Conservation (phyloP, 53 echinoderm and acorn worm genomes). For the Echinarachnius parma region DNA sequence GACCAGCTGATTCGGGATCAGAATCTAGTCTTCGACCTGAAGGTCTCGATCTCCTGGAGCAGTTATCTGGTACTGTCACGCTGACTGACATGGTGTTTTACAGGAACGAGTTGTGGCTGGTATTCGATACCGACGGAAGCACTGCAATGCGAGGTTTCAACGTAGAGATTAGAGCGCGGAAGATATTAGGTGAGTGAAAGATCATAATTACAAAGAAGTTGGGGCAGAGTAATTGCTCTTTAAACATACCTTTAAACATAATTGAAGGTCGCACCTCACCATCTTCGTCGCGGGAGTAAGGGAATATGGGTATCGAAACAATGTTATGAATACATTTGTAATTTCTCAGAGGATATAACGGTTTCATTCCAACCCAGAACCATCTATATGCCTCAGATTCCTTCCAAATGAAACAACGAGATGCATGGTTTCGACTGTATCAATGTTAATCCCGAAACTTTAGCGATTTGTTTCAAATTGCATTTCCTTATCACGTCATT, state of each 20-base stretch:
- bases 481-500: too few species aligned
- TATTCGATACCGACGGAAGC: conserved; percentile 3
- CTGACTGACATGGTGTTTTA: conserved; percentile 14
- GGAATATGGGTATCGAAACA: neutral
- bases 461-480: too few species aligned
- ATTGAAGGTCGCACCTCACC: neutral
- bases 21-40: neutral
- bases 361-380: too few species aligned
- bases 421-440: too few species aligned
- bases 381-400: too few species aligned
- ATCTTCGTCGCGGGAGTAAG: neutral
- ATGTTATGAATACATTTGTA: too few species aligned
- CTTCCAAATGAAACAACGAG: too few species aligned
- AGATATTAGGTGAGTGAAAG: conserved; percentile 6
- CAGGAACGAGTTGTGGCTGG: neutral
- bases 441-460: too few species aligned
- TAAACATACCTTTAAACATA: neutral
- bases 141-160: neutral
- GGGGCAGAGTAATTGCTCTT: neutral
- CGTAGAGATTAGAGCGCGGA: neutral
- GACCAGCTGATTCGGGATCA: too few species aligned
- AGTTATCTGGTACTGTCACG: conserved; percentile 15
- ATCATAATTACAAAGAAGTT: neutral
- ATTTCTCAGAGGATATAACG: too few species aligned
- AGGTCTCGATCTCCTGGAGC: neutral